Evolutionary conservation across 2,888 invertebrate genomes (phyloP), one percentile per base, ranked within the genome.

Genomic region (Eulithis prunata): DNA sequence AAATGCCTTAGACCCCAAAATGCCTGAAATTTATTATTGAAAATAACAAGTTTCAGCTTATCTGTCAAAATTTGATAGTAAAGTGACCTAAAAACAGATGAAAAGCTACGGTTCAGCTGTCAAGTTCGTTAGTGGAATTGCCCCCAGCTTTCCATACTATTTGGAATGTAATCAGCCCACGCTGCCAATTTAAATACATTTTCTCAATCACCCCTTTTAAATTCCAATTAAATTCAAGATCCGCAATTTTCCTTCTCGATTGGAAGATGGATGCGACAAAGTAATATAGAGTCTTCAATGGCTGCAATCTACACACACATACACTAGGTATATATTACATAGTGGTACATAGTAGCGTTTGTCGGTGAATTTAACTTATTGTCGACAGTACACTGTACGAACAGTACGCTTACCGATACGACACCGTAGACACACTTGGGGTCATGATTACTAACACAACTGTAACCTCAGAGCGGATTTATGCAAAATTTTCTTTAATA

Each of bases 111-210:
- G 4, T 32, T 32, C 32, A 32, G 32, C 32, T 32, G 32, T 5
- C 32, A 32, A 32, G 32, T 32, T 32, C 32, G 32, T 32, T 32
- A 4, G 32, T 32, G 32, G 6, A 32, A 32, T 32, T 32, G 32
- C 32, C 32, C 32, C 32, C 32, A 13, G 38, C 36, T 41, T 28
- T 32, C 32, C 36, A 56, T 52, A 21, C 47, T 62, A 55, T 59
- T 58, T 32, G 43, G 41, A 53, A 62, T 54, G 54, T 62, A 58
- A 66, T 66, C 58, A 51, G 58, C 55, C 46, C 32, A 28, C 13
- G 49, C 11, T 21, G 11, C 36, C 62, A 62, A 62, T 66, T 59
- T 66, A 43, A 62, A 62, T 66, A 56, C 45, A 66, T 62, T 66
- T 49, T 49, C 47, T 28, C 55, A 58, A 58, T 55, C 53, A 45